Evolutionary conservation across 2,797 vertebrate genomes (phyloP).

Genomic region (Bryconaethiops microstoma): DNA sequence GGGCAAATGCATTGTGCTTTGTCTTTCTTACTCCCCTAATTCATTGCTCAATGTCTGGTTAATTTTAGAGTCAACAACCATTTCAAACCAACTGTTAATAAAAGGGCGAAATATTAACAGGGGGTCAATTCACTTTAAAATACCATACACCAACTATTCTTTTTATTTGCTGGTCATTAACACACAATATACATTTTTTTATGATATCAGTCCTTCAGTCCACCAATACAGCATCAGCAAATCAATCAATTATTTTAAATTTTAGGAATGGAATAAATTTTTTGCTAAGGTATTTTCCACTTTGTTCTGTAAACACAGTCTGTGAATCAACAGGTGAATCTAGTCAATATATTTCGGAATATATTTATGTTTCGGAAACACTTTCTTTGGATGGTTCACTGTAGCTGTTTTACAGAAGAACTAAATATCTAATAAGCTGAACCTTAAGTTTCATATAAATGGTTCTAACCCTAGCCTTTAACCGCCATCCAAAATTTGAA

Average conservation of each 20-base stretch:
- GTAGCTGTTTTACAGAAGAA: no score
- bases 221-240: not conserved
- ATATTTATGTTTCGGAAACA: no score
- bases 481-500: no score
- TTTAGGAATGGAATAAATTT: not conserved
- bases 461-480: no score
- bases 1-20: conserved; percentile 19
- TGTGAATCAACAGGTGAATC: no score
- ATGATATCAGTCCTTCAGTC: not conserved
- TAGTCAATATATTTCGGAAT: no score
- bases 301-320: no score
- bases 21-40: conserved; percentile 1
- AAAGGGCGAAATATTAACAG: not conserved
- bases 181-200: not conserved
- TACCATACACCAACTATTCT: not conserved
- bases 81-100: conserved; percentile 25
- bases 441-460: no score
- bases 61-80: conserved; percentile 4
- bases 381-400: no score
- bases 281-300: no score
- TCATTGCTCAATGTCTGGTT: conserved; percentile 27
- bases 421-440: no score
- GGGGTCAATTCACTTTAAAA: not conserved
- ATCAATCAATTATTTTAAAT: not conserved
- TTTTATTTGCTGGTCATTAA: not conserved